A percentile compares a stretch with the other conserved stretches of the same genome.
phyloP scores from a whole-genome alignment of 2,888 invertebrate species.

The Calameuta filiformis region DNA sequence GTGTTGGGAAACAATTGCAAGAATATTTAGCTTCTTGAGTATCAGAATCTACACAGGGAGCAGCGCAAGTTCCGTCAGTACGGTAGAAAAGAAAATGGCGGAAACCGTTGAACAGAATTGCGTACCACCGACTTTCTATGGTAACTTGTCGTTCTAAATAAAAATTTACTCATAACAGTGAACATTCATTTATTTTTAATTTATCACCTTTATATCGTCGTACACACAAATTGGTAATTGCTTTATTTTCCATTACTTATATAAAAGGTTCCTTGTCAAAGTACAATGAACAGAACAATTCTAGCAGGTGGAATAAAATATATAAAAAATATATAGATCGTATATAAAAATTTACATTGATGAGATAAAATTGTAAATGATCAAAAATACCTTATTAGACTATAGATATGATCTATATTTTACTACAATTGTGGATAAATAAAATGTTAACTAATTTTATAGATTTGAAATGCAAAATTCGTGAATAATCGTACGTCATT shows the following conservation, averaged over 20 bases:
- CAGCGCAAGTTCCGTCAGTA: constrained; percentile 23
- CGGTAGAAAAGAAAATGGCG: constrained; percentile 41
- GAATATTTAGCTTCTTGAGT: background rate
- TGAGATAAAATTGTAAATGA: no score
- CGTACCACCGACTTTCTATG: background rate
- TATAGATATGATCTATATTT: no score
- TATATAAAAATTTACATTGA: no score
- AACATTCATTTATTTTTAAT: background rate
- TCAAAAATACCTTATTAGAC: no score
- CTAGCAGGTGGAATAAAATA: no score
- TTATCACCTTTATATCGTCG: background rate
- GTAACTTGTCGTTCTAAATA: background rate
- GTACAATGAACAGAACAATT: background rate
- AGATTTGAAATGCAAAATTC: no score
- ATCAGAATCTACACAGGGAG: background rate
- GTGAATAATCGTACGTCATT: no score
- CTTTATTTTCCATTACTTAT: no score
- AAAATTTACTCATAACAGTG: background rate
- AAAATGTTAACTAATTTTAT: no score
- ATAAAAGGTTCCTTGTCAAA: no score
- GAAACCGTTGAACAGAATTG: constrained; percentile 5
- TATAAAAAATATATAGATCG: no score
- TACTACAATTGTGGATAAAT: no score
- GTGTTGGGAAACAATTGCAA: background rate
- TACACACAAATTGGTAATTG: background rate